These are phyloP conservation scores for Eriocheir sinensis DNA, from an alignment of 1,140 invertebrate species.

Conservation along the genomic window DNA sequence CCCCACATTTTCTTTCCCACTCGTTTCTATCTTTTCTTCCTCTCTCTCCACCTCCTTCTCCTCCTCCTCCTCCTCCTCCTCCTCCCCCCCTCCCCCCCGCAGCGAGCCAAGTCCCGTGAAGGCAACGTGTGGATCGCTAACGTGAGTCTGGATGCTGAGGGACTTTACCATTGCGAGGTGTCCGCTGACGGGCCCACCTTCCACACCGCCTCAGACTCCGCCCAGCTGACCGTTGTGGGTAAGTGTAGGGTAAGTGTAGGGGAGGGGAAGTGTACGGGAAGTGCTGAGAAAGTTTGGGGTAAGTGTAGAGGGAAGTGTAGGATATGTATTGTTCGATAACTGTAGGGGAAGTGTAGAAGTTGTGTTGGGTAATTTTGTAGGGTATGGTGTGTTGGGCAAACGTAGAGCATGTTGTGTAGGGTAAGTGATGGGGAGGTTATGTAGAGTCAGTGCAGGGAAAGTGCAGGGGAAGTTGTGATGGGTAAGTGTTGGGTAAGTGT, in stretches of 20 bases:
- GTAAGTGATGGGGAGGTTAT: no score
- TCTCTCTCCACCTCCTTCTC: neutral
- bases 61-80: neutral
- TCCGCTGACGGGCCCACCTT: slow-evolving; percentile 36
- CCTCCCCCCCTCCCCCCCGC: neutral
- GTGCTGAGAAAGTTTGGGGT: no score
- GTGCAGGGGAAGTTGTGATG: no score
- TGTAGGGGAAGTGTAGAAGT: no score
- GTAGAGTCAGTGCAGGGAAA: no score
- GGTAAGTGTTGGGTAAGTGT: no score
- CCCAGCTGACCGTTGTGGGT: neutral
- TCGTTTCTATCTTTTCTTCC: neutral
- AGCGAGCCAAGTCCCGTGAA: slow-evolving; percentile 27
- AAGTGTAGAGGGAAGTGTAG: no score
- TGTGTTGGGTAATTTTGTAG: no score
- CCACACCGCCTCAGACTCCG: slow-evolving; percentile 46
- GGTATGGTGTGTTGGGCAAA: no score
- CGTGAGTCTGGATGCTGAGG: slow-evolving; percentile 38
- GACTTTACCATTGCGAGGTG: slow-evolving; percentile 36
- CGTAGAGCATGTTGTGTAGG: no score
- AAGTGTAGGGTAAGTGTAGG: neutral
- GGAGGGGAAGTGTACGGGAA: neutral
- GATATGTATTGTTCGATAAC: no score
- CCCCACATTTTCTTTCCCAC: no score
- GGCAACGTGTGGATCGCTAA: slow-evolving; percentile 33